Percentiles rank a stretch among this genome's conserved stretches.
Evolutionary conservation across 2,888 invertebrate species (phyloP).

Genomic region (Brachypterus glaber): DNA sequence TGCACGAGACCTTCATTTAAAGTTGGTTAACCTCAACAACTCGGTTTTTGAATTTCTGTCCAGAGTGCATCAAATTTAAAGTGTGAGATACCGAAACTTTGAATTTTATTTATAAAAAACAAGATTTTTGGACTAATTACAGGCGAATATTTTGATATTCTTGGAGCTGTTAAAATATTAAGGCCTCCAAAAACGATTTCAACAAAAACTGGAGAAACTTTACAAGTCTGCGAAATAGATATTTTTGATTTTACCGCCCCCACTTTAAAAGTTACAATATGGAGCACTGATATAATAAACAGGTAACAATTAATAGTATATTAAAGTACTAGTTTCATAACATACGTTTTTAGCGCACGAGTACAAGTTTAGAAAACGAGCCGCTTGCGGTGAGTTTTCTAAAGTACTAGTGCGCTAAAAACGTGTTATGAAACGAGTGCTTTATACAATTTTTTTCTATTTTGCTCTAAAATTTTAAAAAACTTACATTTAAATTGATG

Average conservation of each 20-base stretch:
- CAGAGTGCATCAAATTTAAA: neutral
- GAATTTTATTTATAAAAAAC: neutral
- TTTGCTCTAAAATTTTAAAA: too few relatives aligned
- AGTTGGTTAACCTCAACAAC: too few relatives aligned
- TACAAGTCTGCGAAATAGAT: constrained; percentile 55
- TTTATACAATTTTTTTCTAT: too few relatives aligned
- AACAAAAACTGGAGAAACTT: constrained; percentile 49
- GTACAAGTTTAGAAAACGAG: too few relatives aligned
- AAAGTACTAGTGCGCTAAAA: too few relatives aligned
- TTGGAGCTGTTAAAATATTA: constrained; percentile 56
- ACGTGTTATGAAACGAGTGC: too few relatives aligned
- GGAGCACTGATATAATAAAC: constrained; percentile 62
- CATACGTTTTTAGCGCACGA: too few relatives aligned
- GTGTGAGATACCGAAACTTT: neutral
- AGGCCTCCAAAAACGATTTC: constrained; percentile 53
- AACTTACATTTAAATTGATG: too few relatives aligned
- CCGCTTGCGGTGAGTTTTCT: too few relatives aligned
- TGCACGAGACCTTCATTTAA: too few relatives aligned
- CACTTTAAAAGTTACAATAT: constrained; percentile 53
- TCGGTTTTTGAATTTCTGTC: too few relatives aligned
- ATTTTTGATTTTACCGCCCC: constrained; percentile 54
- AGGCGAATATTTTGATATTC: constrained; percentile 52
- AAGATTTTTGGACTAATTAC: constrained; percentile 4
- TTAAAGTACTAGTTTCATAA: too few relatives aligned
- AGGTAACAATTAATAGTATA: constrained; percentile 39